phyloP scores from a whole-genome alignment of 2,888 invertebrate species.

The Drosophila paranaensis region DNA sequence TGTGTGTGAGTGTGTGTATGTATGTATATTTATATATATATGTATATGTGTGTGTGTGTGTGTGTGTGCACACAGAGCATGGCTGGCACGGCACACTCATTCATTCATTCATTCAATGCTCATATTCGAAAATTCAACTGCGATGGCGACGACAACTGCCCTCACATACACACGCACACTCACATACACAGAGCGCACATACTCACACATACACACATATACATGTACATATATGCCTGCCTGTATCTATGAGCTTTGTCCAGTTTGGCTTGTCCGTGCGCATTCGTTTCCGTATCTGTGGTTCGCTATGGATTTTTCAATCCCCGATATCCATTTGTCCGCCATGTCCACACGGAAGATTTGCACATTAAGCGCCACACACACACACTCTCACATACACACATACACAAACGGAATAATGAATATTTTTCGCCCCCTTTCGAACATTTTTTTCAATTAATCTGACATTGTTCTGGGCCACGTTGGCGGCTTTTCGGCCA shows the following conservation, averaged over 20 bases:
- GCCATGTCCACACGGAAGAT: constrained; percentile 82
- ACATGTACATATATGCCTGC: constrained; percentile 46
- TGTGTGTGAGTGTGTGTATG: neutral
- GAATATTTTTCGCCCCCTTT: constrained; percentile 64
- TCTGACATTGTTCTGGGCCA: constrained; percentile 69
- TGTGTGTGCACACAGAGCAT: constrained; percentile 6
- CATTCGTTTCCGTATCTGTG: constrained; percentile 69
- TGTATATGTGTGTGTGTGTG: constrained; percentile 10
- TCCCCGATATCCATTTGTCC: constrained; percentile 81
- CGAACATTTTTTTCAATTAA: constrained; percentile 72
- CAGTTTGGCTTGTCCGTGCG: constrained; percentile 41
- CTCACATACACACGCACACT: constrained; percentile 21
- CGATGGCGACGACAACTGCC: constrained; percentile 72
- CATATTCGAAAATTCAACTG: constrained; percentile 75
- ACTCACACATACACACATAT: constrained; percentile 26
- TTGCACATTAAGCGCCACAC: constrained; percentile 79
- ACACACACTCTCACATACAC: constrained; percentile 25
- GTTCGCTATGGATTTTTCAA: constrained; percentile 83
- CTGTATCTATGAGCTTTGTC: constrained; percentile 53
- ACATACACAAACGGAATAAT: constrained; percentile 80
- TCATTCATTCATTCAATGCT: constrained; percentile 68
- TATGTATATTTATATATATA: neutral
- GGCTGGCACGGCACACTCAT: constrained; percentile 28
- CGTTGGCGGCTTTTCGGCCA: constrained; percentile 55
- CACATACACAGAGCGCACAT: constrained; percentile 14